Conservation (phyloP, 2,113 vertebrate species). For the Phylloscopus trochiloides region DNA sequence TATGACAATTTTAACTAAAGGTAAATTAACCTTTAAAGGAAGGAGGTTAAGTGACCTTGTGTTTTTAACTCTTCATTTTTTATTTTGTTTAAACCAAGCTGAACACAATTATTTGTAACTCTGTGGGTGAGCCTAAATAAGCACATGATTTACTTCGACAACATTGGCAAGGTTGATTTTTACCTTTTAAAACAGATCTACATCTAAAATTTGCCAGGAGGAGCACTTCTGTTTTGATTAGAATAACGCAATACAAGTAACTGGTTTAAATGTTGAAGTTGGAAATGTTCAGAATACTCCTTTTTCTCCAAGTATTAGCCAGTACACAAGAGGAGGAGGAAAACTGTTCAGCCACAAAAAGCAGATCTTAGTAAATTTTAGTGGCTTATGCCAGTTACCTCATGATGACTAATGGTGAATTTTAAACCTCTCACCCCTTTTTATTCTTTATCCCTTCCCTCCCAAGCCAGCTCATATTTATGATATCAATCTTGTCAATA, state of each 20-base stretch:
- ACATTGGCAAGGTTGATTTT: not conserved
- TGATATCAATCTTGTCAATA: not conserved
- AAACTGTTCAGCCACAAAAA: not conserved
- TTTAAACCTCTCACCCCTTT: not conserved
- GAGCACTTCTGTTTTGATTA: not conserved
- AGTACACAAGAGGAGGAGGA: not conserved
- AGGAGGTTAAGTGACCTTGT: slow-evolving; percentile 75
- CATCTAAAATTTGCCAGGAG: not conserved
- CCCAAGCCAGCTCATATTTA: not conserved
- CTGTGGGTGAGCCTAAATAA: slow-evolving; percentile 39
- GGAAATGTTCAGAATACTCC: not conserved
- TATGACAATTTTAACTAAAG: not conserved
- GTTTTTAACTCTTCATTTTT: slow-evolving; percentile 64
- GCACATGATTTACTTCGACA: slow-evolving; percentile 43
- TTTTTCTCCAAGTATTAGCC: not conserved
- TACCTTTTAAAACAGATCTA: not conserved
- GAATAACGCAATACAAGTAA: not conserved
- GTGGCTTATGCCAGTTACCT: not conserved
- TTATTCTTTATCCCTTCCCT: not conserved
- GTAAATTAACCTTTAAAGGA: not conserved
- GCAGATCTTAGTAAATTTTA: not conserved
- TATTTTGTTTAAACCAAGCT: slow-evolving; percentile 27
- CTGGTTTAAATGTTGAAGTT: not conserved
- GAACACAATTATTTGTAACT: not conserved
- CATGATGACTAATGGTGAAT: not conserved